Evolutionary conservation across 2,113 vertebrate genomes (phyloP).

Genomic region (Nibea albiflora): DNA sequence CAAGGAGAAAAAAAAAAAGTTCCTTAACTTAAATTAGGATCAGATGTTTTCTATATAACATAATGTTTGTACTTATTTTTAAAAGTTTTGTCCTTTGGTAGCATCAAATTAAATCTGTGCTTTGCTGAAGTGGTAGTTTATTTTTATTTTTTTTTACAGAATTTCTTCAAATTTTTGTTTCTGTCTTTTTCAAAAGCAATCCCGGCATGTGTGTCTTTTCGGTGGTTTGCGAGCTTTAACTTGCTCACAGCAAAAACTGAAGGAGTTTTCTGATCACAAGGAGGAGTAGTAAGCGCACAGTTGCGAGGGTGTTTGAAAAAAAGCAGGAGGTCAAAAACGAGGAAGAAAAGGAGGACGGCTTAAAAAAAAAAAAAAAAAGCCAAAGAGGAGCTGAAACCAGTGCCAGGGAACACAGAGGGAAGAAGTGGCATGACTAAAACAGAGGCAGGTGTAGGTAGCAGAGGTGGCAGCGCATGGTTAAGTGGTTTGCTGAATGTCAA

Average conservation of each 20-base stretch:
- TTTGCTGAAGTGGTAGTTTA: background rate
- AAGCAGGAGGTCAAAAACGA: constrained; percentile 47
- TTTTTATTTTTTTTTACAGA: too few species aligned
- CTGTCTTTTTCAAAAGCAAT: background rate
- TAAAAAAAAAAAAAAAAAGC: background rate
- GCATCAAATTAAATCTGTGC: background rate
- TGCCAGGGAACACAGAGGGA: constrained; percentile 5
- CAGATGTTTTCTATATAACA: background rate
- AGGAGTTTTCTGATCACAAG: background rate
- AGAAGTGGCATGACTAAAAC: constrained; percentile 35
- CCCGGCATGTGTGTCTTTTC: background rate
- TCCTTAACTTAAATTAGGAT: background rate
- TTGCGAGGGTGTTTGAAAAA: constrained; percentile 13
- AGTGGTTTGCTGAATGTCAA: constrained; percentile 64
- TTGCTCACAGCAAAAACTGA: constrained; percentile 6
- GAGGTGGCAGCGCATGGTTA: constrained; percentile 50
- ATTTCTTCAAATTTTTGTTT: background rate
- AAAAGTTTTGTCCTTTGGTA: background rate
- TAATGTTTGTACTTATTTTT: background rate
- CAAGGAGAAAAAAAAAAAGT: too few species aligned
- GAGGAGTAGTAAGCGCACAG: constrained; percentile 6
- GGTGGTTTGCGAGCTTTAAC: background rate
- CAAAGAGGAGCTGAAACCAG: constrained; percentile 8
- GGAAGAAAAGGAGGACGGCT: constrained; percentile 20
- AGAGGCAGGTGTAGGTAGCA: constrained; percentile 44